phyloP scores from a whole-genome alignment of 2,113 vertebrate genomes.

The Danio rerio region DNA sequence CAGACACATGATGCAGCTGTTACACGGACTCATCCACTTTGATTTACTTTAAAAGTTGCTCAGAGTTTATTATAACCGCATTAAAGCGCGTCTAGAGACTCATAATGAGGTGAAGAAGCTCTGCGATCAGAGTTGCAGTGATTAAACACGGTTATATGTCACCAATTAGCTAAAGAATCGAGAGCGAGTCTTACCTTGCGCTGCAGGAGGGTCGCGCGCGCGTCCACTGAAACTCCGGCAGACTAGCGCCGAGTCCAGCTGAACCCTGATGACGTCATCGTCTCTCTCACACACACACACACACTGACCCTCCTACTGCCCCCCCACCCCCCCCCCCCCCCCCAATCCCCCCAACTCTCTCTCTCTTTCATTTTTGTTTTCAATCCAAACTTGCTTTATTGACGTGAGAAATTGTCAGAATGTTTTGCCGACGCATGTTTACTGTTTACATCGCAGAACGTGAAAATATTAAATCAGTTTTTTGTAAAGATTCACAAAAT shows the following conservation, averaged over 20 bases:
- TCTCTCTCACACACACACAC: background rate
- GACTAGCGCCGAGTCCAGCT: slow-evolving; percentile 6
- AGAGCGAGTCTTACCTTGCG: background rate
- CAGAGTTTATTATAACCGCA: background rate
- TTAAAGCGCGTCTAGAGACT: background rate
- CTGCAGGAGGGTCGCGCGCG: background rate
- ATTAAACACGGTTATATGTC: background rate
- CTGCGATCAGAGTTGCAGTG: background rate
- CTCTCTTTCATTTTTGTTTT: no score
- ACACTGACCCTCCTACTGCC: background rate
- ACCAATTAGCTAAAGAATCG: slow-evolving; percentile 2
- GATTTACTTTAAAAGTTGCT: background rate
- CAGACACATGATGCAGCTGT: background rate
- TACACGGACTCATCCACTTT: background rate
- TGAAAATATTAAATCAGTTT: no score
- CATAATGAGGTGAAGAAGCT: background rate
- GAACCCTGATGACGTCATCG: slow-evolving; percentile 4
- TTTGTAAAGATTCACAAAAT: no score
- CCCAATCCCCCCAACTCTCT: no score
- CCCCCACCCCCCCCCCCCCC: no score
- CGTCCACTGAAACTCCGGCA: background rate
- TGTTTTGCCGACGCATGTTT: no score
- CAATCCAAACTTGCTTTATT: no score
- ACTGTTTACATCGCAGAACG: no score
- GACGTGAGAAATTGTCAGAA: no score